Conservation (phyloP, 2,113 vertebrate species). For the Sphaerodactylus townsendi region DNA sequence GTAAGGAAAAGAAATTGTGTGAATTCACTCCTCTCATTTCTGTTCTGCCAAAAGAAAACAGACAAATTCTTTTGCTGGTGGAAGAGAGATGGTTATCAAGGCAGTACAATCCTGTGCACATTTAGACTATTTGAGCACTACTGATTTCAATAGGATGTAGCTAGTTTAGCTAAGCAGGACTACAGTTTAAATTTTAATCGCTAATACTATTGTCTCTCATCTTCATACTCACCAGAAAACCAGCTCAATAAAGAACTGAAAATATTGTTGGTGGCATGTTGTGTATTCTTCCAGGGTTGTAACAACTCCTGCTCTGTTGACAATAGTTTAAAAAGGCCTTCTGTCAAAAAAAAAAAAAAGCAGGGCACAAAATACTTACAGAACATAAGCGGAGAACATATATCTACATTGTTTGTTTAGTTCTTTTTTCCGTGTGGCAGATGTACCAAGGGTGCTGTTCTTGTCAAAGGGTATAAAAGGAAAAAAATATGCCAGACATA, state of each 20-base stretch:
- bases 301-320: not conserved
- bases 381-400: not conserved
- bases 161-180: not conserved
- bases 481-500: accelerated
- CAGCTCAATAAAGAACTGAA: not conserved
- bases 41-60: too few relatives aligned
- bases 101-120: not conserved
- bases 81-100: not conserved
- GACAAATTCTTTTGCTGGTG: too few relatives aligned
- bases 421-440: slow-evolving; percentile 5
- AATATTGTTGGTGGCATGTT: not conserved
- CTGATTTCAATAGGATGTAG: not conserved
- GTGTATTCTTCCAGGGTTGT: not conserved
- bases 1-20: too few relatives aligned
- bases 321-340: not conserved
- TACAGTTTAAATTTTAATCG: not conserved
- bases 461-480: not conserved
- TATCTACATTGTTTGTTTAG: not conserved
- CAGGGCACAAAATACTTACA: slow-evolving; percentile 1
- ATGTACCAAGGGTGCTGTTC: slow-evolving; percentile 18
- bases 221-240: not conserved
- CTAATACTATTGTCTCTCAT: not conserved
- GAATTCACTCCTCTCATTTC: too few relatives aligned
- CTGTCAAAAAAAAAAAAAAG: not conserved
- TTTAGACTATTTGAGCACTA: not conserved